Conservation (phyloP, 2,113 vertebrate species). For the Stictonetta naevosa region DNA sequence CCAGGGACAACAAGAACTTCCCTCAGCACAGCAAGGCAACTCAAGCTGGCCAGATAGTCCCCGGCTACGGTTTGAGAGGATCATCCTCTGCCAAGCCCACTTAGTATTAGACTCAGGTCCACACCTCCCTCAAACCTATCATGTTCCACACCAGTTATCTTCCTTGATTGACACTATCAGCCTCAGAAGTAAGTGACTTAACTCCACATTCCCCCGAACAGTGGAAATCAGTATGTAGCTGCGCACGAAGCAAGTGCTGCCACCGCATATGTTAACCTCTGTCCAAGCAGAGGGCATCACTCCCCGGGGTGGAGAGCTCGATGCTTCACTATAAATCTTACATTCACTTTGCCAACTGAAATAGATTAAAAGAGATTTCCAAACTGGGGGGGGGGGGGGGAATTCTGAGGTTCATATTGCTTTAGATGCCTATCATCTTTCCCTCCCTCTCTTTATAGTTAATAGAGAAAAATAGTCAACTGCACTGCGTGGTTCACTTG, state of each 20-base stretch:
- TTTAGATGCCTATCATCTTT: not conserved
- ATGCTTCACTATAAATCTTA: not conserved
- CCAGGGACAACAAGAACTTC: not conserved
- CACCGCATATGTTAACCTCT: not conserved
- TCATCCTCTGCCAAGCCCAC: not conserved
- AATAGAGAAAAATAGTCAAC: not conserved
- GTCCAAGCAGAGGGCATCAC: not conserved
- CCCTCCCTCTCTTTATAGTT: not conserved
- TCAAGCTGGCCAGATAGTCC: not conserved
- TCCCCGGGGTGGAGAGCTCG: not conserved
- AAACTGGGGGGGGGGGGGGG: not conserved
- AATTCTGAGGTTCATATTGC: not conserved
- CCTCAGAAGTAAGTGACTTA: not conserved
- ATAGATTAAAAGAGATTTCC: not conserved
- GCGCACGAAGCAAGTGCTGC: not conserved
- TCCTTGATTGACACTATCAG: not conserved
- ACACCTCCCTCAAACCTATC: not conserved
- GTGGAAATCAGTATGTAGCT: not conserved
- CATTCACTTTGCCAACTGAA: not conserved
- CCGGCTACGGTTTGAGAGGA: not conserved
- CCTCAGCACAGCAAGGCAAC: not conserved
- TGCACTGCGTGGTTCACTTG: not conserved
- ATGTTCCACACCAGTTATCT: not conserved
- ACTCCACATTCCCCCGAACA: not conserved
- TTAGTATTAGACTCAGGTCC: not conserved